Percentiles rank a stretch among this genome's conserved stretches.
phyloP scores from a whole-genome alignment of 2,113 vertebrate genomes.

The Cettia cetti region DNA sequence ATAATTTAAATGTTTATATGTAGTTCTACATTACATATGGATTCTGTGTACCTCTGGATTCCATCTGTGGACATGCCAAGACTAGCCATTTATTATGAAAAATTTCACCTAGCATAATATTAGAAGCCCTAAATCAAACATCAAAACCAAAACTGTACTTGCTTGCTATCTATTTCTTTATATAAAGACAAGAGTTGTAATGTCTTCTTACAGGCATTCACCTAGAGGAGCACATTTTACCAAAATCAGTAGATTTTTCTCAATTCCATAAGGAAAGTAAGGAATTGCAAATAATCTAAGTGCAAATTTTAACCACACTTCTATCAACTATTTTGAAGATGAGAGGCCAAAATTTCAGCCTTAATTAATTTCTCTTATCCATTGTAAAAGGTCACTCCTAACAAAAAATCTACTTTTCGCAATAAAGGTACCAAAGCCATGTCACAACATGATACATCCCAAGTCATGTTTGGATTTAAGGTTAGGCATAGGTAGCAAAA shows the following conservation, averaged over 20 bases:
- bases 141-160: background rate
- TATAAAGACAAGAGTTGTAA: background rate
- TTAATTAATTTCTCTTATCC: background rate
- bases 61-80: background rate
- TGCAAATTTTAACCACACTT: background rate
- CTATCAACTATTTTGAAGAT: background rate
- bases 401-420: background rate
- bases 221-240: background rate
- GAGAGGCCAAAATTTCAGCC: background rate
- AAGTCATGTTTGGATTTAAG: background rate
- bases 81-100: background rate
- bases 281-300: background rate
- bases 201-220: background rate
- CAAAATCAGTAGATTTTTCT: background rate
- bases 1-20: background rate
- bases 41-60: background rate
- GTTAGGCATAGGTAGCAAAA: background rate
- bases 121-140: background rate
- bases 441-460: background rate
- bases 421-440: background rate
- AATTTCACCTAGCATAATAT: background rate
- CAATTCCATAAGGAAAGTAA: background rate
- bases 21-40: background rate
- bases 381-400: background rate
- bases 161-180: background rate